Evolutionary conservation across 1,140 invertebrate genomes (phyloP), one percentile per base, ranked within the genome.

Genomic region (Panulirus ornatus): DNA sequence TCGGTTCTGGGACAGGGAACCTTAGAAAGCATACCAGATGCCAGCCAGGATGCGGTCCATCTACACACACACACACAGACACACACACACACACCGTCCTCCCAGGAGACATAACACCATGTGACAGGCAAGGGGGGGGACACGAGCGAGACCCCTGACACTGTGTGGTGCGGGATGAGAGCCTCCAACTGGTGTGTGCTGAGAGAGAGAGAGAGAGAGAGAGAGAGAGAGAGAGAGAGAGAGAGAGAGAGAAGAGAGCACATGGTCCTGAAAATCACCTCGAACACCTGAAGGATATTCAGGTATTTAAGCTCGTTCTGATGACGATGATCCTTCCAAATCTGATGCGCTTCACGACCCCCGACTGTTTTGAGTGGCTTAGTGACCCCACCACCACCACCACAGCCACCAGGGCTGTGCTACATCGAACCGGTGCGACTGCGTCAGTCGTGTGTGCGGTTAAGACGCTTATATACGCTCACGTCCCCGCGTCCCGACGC

Each of bases 151-250:
- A 34, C n/a, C n/a, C n/a, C n/a, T n/a, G n/a, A n/a, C n/a, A n/a
- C n/a, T n/a, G n/a, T n/a, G n/a, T n/a, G n/a, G n/a, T n/a, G n/a
- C n/a, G n/a, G n/a, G n/a, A n/a, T n/a, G n/a, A n/a, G n/a, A n/a
- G n/a, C n/a, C n/a, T n/a, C n/a, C n/a, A n/a, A n/a, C n/a, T n/a
- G n/a, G n/a, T n/a, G n/a, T n/a, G n/a, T n/a, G n/a, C n/a, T n/a
- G 70, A 73, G 34, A 73, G 70, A 34, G 70, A 2, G 70, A 73
- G 70, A 73, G 70, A 73, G 70, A 58, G 51, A 58, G 51, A 58
- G 51, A 58, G 51, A 58, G 51, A 58, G 51, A 58, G 51, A 58
- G 51, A 58, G 51, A 58, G 51, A 58, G 51, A 58, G 51, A 58
- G 51, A 58, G 51, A 58, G 51, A 58, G 51, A 73, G 70, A 73